Percentiles rank a stretch among this genome's conserved stretches.
These are phyloP conservation scores for Clupea harengus DNA, from an alignment of 2,113 vertebrate species.

Conservation along the genomic window DNA sequence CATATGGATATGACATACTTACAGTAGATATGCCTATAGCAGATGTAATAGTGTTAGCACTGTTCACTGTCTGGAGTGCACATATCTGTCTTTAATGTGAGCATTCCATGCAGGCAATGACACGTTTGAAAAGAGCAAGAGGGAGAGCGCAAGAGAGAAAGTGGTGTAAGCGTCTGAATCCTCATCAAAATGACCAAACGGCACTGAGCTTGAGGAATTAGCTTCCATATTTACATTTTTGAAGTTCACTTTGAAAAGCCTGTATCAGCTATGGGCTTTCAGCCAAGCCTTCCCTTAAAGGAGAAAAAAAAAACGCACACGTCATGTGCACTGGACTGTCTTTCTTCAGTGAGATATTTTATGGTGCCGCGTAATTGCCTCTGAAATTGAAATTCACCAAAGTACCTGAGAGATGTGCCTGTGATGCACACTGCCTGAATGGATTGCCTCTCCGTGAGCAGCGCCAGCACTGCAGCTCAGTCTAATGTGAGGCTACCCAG, in stretches of 20 bases:
- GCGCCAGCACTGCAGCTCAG: conserved; percentile 20
- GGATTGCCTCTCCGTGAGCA: conserved; percentile 29
- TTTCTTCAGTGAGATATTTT: conserved; percentile 29
- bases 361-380: conserved; percentile 32
- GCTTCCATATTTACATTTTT: conserved; percentile 29
- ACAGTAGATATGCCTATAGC: background rate
- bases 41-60: background rate
- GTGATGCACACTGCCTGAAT: conserved; percentile 24
- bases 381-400: conserved; percentile 38
- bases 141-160: background rate
- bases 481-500: conserved; percentile 36
- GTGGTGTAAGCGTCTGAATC: background rate
- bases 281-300: conserved; percentile 25
- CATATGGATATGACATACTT: background rate
- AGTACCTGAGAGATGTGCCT: conserved; percentile 14
- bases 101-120: conserved; percentile 38
- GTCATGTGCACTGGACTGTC: background rate
- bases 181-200: conserved; percentile 26
- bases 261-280: conserved; percentile 15
- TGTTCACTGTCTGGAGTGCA: background rate
- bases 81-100: conserved; percentile 19
- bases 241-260: conserved; percentile 20
- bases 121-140: conserved; percentile 26
- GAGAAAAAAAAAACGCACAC: background rate
- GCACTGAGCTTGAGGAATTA: conserved; percentile 14